Evolutionary conservation across 2,797 vertebrate species (phyloP).

Genomic region (Vespertilio murinus): DNA sequence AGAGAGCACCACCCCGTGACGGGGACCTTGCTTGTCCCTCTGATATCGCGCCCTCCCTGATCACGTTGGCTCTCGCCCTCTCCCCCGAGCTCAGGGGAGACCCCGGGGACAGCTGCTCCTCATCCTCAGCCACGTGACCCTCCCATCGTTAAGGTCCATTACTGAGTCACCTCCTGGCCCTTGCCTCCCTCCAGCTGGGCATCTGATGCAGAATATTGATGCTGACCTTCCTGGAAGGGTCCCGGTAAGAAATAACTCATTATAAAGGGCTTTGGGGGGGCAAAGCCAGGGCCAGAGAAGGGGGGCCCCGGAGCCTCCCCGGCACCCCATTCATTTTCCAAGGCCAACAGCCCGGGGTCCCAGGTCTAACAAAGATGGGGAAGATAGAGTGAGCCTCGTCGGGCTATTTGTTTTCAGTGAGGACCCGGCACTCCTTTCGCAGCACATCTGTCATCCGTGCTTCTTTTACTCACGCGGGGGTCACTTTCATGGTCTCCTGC

Average conservation of each 20-base stretch:
- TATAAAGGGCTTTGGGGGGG: neutral
- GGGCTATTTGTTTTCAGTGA: constrained; percentile 55
- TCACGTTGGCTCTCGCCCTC: neutral
- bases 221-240: neutral
- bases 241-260: constrained; percentile 56
- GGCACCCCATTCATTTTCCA: constrained; percentile 71
- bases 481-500: constrained; percentile 77
- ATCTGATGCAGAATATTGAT: constrained; percentile 33
- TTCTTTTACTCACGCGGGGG: constrained; percentile 66
- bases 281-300: neutral
- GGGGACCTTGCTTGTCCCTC: too few relatives aligned
- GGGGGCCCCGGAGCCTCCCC: neutral
- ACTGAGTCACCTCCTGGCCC: neutral
- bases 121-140: constrained; percentile 13
- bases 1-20: neutral
- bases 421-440: constrained; percentile 27
- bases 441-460: constrained; percentile 64
- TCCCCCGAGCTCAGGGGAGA: neutral
- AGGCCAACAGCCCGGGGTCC: constrained; percentile 52
- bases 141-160: neutral
- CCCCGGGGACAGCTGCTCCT: constrained; percentile 44
- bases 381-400: neutral
- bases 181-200: neutral
- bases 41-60: neutral
- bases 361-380: constrained; percentile 42